Evolutionary conservation across 2,888 invertebrate genomes (phyloP), one percentile per base, ranked within the genome.

Genomic region (Harpalus rufipes): DNA sequence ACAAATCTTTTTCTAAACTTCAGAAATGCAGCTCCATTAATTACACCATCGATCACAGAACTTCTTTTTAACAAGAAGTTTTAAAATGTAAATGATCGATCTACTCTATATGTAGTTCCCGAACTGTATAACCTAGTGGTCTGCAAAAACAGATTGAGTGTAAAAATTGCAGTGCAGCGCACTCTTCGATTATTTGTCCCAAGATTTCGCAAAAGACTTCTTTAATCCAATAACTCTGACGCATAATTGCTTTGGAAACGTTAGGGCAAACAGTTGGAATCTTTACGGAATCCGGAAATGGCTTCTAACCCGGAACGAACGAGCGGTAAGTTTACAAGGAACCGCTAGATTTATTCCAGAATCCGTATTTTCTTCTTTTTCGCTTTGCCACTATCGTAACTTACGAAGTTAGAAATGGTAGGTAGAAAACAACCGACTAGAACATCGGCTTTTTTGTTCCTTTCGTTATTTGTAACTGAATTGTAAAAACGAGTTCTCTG

Each of bases 341-440:
- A 83, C 83, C 59, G 74, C 56, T 83, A 83, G 83, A 83, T 83
- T 76, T 83, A 83, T 83, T 83, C 83, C 74, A 61, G 76, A 83
- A 83, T 83, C 83, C 83, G 61, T 44, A 58, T 61, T 82, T 83
- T 74, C 83, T 76, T 61, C 74, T 44, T 83, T 83, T 82, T 72
- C 82, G 61, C 72, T 74, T 56, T 61, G 83, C 61, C 74, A 74
- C 83, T 83, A 83, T 83, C 83, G 83, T 83, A 83, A 83, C 76
- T 83, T 74, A 74, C 74, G 59, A 83, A 74, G 83, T 83, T 83
- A 83, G 74, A 76, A 68, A 83, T 83, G 83, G 83, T 41, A 39
- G 83, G 39, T 56, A 83, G 83, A 83, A 83, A 83, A 83, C 83
- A 83, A 76, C 83, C 83, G 72, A 61, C 39, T 80, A 81, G 81